phyloP scores from a whole-genome alignment of 2,113 vertebrate species.

The Macquaria australasica region DNA sequence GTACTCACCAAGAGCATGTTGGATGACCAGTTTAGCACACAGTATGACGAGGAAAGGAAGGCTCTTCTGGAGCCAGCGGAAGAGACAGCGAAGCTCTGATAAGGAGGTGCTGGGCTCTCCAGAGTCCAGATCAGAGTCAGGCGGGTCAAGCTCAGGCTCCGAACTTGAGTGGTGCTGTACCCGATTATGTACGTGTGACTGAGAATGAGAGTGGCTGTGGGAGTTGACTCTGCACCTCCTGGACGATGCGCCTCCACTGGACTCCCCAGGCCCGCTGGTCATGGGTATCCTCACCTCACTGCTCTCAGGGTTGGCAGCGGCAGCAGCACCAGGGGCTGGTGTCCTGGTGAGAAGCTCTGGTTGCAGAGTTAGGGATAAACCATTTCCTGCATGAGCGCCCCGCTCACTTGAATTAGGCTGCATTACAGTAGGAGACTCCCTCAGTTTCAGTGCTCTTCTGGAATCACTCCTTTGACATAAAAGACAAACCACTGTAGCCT shows the following conservation, averaged over 20 bases:
- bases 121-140: conserved; percentile 76
- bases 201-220: conserved; percentile 82
- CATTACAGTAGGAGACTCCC: conserved; percentile 85
- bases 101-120: conserved; percentile 90
- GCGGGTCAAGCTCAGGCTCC: conserved; percentile 75
- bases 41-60: conserved; percentile 95
- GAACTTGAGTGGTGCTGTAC: conserved; percentile 71
- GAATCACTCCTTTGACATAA: conserved; percentile 69
- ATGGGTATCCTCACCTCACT: conserved; percentile 87
- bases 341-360: conserved; percentile 76
- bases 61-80: conserved; percentile 94
- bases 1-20: conserved; percentile 90
- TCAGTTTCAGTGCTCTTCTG: conserved; percentile 80
- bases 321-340: conserved; percentile 65
- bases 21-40: conserved; percentile 90
- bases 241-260: conserved; percentile 77
- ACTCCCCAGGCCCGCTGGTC: conserved; percentile 77
- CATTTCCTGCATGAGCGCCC: conserved; percentile 75
- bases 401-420: conserved; percentile 85
- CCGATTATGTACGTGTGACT: conserved; percentile 73
- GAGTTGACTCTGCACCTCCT: conserved; percentile 78
- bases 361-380: conserved; percentile 79
- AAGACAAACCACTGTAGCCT: not conserved
- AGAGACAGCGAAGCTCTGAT: conserved; percentile 90
- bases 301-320: conserved; percentile 62